These are phyloP conservation scores for Acipenser ruthenus DNA, from an alignment of 2,797 vertebrate species.

Conservation along the genomic window DNA sequence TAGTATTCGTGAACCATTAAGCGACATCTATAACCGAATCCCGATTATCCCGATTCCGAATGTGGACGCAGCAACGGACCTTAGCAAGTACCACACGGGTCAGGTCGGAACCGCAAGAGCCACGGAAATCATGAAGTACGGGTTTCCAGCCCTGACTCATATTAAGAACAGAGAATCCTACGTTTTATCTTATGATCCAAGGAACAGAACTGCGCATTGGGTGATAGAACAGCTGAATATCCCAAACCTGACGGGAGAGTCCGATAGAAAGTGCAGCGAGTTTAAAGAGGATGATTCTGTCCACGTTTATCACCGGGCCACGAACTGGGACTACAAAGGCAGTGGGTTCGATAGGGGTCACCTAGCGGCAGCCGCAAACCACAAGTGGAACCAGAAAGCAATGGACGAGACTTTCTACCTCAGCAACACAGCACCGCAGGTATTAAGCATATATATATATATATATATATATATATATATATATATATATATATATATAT, in stretches of 20 bases:
- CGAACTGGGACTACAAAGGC: constrained; percentile 72
- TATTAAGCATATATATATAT: no score
- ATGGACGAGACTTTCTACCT: constrained; percentile 89
- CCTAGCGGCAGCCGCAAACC: constrained; percentile 88
- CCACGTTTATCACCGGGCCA: constrained; percentile 76
- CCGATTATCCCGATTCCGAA: constrained; percentile 59
- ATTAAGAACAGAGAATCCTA: constrained; percentile 80
- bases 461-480: no score
- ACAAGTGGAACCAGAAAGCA: constrained; percentile 81
- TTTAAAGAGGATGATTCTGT: constrained; percentile 82
- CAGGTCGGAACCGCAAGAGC: constrained; percentile 16
- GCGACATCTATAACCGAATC: constrained; percentile 39
- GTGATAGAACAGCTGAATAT: constrained; percentile 76
- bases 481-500: no score
- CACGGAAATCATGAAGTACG: constrained; percentile 69
- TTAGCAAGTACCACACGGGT: constrained; percentile 27
- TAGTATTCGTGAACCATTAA: neutral
- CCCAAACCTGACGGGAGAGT: constrained; percentile 46
- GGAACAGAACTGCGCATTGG: constrained; percentile 79
- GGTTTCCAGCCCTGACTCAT: constrained; percentile 77
- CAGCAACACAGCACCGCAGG: constrained; percentile 88
- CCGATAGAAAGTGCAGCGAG: constrained; percentile 65
- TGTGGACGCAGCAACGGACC: constrained; percentile 40
- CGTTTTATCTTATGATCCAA: constrained; percentile 77
- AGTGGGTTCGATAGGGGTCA: constrained; percentile 93